Percentiles rank a stretch among this genome's conserved stretches.
These are phyloP conservation scores for Caenorhabditis wallacei DNA, from an alignment of 2,888 invertebrate species.

Conservation along the genomic window DNA sequence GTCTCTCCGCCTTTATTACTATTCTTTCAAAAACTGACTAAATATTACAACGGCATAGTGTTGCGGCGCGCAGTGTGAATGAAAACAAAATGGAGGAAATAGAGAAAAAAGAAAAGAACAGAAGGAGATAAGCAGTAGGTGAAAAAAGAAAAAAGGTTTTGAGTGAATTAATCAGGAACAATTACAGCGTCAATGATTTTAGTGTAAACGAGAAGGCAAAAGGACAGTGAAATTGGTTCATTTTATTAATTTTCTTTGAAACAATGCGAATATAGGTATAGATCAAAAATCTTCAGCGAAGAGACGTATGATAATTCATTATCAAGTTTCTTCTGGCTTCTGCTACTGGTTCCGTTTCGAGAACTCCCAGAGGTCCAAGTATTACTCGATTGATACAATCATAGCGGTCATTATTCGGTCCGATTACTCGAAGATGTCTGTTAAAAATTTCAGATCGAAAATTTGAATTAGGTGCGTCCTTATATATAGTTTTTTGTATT, in stretches of 20 bases:
- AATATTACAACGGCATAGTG: slow-evolving; percentile 48
- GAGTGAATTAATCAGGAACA: slow-evolving; percentile 62
- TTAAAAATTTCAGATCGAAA: not conserved
- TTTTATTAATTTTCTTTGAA: slow-evolving; percentile 10
- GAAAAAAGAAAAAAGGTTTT: slow-evolving; percentile 40
- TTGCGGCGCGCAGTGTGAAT: slow-evolving; percentile 47
- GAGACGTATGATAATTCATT: not conserved
- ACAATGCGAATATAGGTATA: not conserved
- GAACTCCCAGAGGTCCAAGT: not conserved
- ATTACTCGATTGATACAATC: slow-evolving; percentile 10
- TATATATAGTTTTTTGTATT: not conserved
- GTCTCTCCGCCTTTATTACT: slow-evolving; percentile 34
- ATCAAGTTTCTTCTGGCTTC: not conserved
- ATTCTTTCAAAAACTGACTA: slow-evolving; percentile 51
- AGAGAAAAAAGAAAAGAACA: slow-evolving; percentile 32
- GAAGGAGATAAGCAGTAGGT: slow-evolving; percentile 41
- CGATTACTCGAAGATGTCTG: slow-evolving; percentile 32
- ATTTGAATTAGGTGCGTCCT: not conserved
- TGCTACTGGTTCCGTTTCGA: not conserved
- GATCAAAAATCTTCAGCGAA: slow-evolving; percentile 23
- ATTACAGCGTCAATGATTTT: slow-evolving; percentile 46
- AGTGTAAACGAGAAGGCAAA: slow-evolving; percentile 54
- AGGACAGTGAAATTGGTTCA: slow-evolving; percentile 30
- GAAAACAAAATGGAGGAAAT: slow-evolving; percentile 38
- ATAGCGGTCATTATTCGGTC: not conserved